These are phyloP conservation scores for Apostichopus leukothele DNA, from an alignment of 53 echinoderm and acorn worm species.

Conservation along the genomic window DNA sequence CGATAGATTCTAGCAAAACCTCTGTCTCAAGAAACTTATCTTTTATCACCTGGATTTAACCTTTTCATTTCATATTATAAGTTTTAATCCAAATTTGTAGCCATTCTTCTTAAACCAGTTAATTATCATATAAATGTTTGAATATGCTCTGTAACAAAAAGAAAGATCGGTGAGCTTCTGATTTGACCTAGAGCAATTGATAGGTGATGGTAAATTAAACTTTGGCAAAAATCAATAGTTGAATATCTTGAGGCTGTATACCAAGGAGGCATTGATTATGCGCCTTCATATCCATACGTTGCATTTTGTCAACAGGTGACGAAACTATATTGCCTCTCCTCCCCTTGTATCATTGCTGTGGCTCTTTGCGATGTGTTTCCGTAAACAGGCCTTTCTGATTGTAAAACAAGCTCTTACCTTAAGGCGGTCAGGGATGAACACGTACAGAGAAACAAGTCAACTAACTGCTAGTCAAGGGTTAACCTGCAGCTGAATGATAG, in stretches of 20 bases:
- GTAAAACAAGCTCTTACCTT: constrained; percentile 24
- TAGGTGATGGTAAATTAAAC: constrained; percentile 25
- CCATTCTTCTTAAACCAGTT: no score
- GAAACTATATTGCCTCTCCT: not conserved
- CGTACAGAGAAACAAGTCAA: not conserved
- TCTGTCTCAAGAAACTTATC: no score
- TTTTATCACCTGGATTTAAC: no score
- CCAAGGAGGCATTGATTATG: constrained; percentile 13
- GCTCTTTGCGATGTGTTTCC: constrained; percentile 16
- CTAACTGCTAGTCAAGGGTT: no score
- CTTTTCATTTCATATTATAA: no score
- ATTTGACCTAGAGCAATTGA: constrained; percentile 25
- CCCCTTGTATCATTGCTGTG: not conserved
- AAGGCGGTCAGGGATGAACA: not conserved
- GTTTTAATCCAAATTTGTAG: no score
- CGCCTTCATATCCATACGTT: constrained; percentile 4
- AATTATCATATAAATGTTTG: no score
- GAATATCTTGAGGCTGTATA: constrained; percentile 19
- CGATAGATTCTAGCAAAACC: no score
- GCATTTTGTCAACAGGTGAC: constrained; percentile 25
- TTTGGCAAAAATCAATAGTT: constrained; percentile 37
- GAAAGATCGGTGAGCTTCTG: not conserved
- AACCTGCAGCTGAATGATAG: constrained; percentile 9
- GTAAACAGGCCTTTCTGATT: constrained; percentile 10
- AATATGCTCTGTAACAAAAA: not conserved